Base-by-base conservation (phyloP, 2,888 invertebrate species). In the Brachyptera risi region DNA sequence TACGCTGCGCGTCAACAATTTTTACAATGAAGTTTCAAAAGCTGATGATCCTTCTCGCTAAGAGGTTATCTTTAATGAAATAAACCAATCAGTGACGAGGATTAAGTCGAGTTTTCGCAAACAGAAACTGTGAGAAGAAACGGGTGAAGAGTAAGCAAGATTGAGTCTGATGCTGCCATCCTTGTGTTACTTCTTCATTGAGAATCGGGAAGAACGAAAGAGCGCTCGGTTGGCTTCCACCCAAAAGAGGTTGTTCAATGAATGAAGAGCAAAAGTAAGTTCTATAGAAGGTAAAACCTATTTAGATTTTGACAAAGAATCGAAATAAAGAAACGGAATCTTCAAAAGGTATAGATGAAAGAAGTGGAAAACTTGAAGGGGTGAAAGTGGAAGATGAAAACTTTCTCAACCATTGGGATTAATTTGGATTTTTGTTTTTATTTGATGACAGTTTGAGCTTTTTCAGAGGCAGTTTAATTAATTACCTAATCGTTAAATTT, bases 181-280 rank as follows among this genome's bases (percentile, higher is more conserved):
- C 27, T 15, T 49, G 31, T n/a, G n/a, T n/a, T n/a, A n/a, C n/a
- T n/a, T n/a, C n/a, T 38, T 15, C 38, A n/a, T 38, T 38, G 38
- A 38, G 38, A 38, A 38, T n/a, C 38, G 42, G 21, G 19, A 21
- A 7, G 19, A 17, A 21, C 1, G 11, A 5, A 9, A 31, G 35
- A 5, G 35, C 35, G 44, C 21, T 21, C 21, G 51, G 42, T 56
- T 63, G 63, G 63, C 63, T 37, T 44, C 35, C 60, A 51, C 42
- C 63, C 63, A 63, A 56, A 50, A 50, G 60, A 60, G 58, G 59
- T 63, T 63, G 63, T 60, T 58, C 35, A 54, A 35, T 37, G 19
- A 21, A 54, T 17, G 54, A 23, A 37, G 24, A 24, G n/a, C 11
- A 54, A 37, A 35, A 21, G 19, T 37, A 11, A 19, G 38, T 15